phyloP scores from a whole-genome alignment of 2,797 vertebrate genomes.

The Salmo trutta region DNA sequence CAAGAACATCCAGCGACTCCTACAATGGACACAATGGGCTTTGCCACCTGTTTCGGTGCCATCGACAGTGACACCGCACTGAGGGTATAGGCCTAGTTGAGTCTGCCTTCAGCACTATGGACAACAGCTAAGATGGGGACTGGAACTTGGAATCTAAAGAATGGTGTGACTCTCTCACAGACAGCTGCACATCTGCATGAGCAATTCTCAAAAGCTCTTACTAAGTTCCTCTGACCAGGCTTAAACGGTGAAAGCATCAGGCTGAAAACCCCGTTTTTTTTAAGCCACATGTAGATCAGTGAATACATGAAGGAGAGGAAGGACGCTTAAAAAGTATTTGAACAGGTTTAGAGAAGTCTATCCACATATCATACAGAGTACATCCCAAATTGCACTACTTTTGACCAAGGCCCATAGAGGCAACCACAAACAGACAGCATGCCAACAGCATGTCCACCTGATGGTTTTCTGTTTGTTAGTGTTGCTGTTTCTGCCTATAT shows the following conservation, averaged over 20 bases:
- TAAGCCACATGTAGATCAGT: too few species aligned
- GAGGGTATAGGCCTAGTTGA: neutral
- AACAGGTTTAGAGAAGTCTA: too few species aligned
- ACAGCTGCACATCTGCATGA: neutral
- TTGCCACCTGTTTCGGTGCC: neutral
- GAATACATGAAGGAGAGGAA: too few species aligned
- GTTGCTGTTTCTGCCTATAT: neutral
- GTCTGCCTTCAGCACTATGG: slow-evolving; percentile 37
- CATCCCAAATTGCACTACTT: neutral
- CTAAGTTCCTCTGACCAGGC: neutral
- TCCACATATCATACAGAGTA: too few species aligned
- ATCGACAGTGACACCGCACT: neutral
- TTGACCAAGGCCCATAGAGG: neutral
- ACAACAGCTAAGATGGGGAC: slow-evolving; percentile 6
- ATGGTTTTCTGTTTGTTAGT: neutral
- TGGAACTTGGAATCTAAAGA: neutral
- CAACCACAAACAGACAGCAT: neutral
- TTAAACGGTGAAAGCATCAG: neutral
- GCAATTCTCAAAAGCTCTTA: neutral
- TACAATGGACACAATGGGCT: too few species aligned
- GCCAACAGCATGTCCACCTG: neutral
- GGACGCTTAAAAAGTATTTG: too few species aligned
- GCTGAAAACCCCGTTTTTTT: too few species aligned
- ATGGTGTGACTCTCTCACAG: neutral
- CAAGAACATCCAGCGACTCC: too few species aligned